Base-by-base conservation (phyloP, 2,888 invertebrate genomes). In the Pseudoips prasinana region DNA sequence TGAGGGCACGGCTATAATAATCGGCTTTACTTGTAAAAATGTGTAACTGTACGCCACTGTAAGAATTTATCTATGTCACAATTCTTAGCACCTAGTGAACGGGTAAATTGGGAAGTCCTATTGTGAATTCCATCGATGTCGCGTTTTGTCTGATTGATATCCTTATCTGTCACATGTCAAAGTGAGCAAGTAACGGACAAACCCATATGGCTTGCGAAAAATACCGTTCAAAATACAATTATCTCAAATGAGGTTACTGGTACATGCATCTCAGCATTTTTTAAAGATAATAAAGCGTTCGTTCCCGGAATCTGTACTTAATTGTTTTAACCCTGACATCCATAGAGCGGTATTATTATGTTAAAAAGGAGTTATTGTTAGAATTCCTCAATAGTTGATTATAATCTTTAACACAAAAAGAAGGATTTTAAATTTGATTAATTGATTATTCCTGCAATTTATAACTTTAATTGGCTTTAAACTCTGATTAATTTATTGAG, bases 141-240 rank as follows among this genome's bases (percentile, higher is more conserved):
- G 66, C 68, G 46, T 67, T 65, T 64, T 58, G 67, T 70, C 64
- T 73, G 69, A 75, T 61, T 68, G 70, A 76, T 77, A 75, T 74
- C 81, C 77, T 82, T 80, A 79, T 76, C 76, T 74, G 78, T 70
- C 63, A 66, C 48, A 69, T 71, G 68, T 74, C 64, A 70, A 69
- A 71, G 68, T 57, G 68, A 67, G 57, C 58, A 69, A 67, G 57
- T 86, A 83, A 84, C 86, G 84, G 81, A 38, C 58, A 49, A 73
- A 68, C 63, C 75, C 55, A 75, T 81, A 76, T 73, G 58, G 55
- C 66, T 61, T 48, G 63, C 63, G 46, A 39, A 74, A 75, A 73
- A 73, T 80, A 86, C 84, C 81, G 84, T 83, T 78, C 46, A 53
- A 58, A 74, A 71, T 71, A 74, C 48, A 52, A 54, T 80, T 75